phyloP scores from a whole-genome alignment of 2,797 vertebrate species.

The Oreochromis mossambicus region DNA sequence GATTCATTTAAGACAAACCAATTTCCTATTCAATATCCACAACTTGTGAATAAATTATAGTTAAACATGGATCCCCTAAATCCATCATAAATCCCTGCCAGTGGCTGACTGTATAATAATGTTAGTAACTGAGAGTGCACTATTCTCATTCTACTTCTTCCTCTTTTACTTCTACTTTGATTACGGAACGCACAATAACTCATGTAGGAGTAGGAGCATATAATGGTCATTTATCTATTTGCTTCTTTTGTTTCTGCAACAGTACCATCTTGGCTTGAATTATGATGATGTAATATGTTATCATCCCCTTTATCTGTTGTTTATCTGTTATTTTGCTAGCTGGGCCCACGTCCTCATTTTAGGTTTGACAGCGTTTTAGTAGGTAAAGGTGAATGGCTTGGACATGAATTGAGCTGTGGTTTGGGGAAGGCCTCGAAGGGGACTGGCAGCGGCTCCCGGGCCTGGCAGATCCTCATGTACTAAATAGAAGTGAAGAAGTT shows the following conservation, averaged over 20 bases:
- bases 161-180: not conserved
- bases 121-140: not conserved
- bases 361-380: too few species aligned
- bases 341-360: too few species aligned
- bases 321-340: conserved; percentile 18
- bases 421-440: too few species aligned
- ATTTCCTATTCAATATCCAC: not conserved
- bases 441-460: too few species aligned
- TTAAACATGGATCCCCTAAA: not conserved
- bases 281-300: not conserved
- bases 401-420: too few species aligned
- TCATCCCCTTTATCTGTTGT: not conserved
- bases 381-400: too few species aligned
- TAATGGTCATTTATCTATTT: not conserved
- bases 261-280: not conserved
- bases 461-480: not conserved
- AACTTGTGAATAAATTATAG: not conserved
- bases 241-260: not conserved
- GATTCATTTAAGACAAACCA: not conserved
- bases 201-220: not conserved
- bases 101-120: not conserved
- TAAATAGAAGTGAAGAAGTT: not conserved
- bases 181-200: too few species aligned
- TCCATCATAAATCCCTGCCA: not conserved
- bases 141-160: not conserved